Conservation (phyloP, 2,888 invertebrate species). For the Drosophila pseudotalamancana region DNA sequence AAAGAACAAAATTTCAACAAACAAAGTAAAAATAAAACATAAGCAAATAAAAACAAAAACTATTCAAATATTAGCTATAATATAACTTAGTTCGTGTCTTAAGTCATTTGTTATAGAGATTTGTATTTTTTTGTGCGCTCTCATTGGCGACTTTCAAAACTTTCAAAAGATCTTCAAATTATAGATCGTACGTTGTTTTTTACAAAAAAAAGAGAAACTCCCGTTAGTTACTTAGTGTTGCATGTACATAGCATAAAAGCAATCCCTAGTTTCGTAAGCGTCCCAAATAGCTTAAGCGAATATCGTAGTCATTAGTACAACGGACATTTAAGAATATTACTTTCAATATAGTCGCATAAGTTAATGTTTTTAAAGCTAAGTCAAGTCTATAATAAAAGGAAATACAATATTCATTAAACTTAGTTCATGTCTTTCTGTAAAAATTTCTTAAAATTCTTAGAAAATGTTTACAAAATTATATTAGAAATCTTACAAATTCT, state of each 20-base stretch:
- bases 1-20: conserved; percentile 8
- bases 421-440: background rate
- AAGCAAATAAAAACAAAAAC: background rate
- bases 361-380: conserved; percentile 53
- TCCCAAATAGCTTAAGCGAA: conserved; percentile 33
- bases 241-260: conserved; percentile 64
- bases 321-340: conserved; percentile 37
- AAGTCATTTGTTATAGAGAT: conserved; percentile 79
- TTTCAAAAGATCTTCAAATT: conserved; percentile 80
- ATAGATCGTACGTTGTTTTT: conserved; percentile 61
- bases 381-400: conserved; percentile 59
- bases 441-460: background rate
- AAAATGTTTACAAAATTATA: background rate
- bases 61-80: conserved; percentile 22
- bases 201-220: conserved; percentile 11
- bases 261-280: conserved; percentile 32
- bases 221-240: conserved; percentile 46
- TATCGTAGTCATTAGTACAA: conserved; percentile 65
- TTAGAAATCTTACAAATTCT: conserved; percentile 5
- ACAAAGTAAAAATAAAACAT: background rate
- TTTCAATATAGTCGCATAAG: conserved; percentile 68
- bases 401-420: conserved; percentile 24
- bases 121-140: conserved; percentile 65
- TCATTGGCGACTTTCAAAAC: conserved; percentile 55
- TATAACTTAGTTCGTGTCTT: conserved; percentile 65